These are phyloP conservation scores for Fulica atra DNA, from an alignment of 2,113 vertebrate species.

Conservation along the genomic window DNA sequence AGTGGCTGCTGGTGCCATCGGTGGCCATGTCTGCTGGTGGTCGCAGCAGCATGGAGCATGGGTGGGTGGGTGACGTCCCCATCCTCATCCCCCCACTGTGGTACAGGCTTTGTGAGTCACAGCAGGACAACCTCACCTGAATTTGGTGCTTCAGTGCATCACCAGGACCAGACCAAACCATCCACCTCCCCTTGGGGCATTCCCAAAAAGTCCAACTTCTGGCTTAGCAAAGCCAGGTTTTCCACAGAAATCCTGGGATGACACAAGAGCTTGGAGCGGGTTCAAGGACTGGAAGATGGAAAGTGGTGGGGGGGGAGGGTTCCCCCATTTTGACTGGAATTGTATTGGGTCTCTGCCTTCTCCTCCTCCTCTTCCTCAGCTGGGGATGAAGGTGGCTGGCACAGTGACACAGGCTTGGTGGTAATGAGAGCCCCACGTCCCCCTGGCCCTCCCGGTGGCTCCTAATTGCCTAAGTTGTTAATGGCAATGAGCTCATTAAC, in stretches of 20 bases:
- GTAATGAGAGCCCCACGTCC: not conserved
- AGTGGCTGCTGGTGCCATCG: not conserved
- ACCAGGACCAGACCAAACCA: accelerated
- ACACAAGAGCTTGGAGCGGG: not conserved
- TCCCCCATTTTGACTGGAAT: not conserved
- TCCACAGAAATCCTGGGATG: not conserved
- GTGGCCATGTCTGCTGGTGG: not conserved
- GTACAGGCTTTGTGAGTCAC: not conserved
- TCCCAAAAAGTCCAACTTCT: not conserved
- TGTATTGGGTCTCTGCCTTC: not conserved
- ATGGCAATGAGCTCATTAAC: not conserved
- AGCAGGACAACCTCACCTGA: not conserved
- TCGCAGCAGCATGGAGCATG: accelerated
- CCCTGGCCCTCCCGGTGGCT: not conserved
- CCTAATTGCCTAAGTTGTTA: slow-evolving; percentile 8
- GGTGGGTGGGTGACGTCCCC: not conserved
- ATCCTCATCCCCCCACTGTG: too few relatives aligned
- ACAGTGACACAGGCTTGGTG: not conserved
- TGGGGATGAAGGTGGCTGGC: not conserved
- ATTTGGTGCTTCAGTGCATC: not conserved
- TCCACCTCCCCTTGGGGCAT: not conserved
- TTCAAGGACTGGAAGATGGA: not conserved
- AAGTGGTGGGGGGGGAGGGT: not conserved
- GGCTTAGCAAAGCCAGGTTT: not conserved
- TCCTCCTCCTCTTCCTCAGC: not conserved